phyloP scores from a whole-genome alignment of 2,797 vertebrate species.

The Channallabes apus region DNA sequence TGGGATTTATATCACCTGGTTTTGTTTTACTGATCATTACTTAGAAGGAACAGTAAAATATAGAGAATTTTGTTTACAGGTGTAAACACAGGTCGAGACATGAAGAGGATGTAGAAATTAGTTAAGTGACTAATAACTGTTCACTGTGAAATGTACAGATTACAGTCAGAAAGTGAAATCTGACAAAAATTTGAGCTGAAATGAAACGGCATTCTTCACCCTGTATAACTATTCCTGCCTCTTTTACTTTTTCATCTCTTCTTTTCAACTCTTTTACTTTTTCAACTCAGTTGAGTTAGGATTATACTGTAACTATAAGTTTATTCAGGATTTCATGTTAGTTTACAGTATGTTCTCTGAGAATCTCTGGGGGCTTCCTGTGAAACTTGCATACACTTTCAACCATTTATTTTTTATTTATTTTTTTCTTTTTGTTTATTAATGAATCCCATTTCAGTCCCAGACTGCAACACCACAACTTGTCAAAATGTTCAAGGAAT shows the following conservation, averaged over 20 bases:
- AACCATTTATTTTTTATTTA: background rate
- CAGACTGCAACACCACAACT: background rate
- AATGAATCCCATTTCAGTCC: background rate
- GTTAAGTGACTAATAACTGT: background rate
- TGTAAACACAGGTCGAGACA: background rate
- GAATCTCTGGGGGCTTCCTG: no score
- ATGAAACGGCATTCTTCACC: background rate
- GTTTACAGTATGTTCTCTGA: background rate
- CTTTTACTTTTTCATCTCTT: background rate
- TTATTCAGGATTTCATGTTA: background rate
- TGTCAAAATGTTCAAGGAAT: background rate
- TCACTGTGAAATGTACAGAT: background rate
- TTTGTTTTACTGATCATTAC: background rate
- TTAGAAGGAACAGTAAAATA: background rate
- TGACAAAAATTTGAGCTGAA: background rate
- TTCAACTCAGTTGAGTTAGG: background rate
- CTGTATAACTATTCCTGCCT: background rate
- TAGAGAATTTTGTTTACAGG: no score
- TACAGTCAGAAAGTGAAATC: background rate
- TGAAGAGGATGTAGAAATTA: background rate
- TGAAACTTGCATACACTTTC: background rate
- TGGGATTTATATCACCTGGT: background rate
- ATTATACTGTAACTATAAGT: background rate
- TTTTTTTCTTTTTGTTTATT: no score
- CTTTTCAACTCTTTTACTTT: background rate